These are phyloP conservation scores for Ophion ellenae DNA, from an alignment of 2,888 invertebrate species.

Conservation along the genomic window DNA sequence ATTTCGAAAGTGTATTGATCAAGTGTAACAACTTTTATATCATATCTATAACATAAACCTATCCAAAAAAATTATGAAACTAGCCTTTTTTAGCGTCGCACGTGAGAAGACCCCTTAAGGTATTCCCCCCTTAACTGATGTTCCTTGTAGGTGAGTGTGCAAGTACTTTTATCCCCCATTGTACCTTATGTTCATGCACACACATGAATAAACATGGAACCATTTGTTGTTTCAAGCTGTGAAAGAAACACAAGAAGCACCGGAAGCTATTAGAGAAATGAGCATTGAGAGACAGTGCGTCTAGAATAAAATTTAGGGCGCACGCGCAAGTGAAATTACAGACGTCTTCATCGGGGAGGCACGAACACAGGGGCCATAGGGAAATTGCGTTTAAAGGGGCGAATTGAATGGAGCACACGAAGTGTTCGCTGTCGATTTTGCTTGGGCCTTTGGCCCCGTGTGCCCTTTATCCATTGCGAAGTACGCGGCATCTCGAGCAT, in stretches of 20 bases:
- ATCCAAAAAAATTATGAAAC: no score
- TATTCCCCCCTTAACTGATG: no score
- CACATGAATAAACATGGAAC: neutral
- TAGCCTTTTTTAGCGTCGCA: no score
- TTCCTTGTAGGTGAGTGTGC: no score
- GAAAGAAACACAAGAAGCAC: neutral
- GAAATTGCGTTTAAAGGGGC: conserved; percentile 21
- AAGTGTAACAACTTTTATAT: no score
- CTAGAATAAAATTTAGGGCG: neutral
- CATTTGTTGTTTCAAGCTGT: neutral
- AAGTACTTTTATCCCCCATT: no score
- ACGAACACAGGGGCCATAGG: neutral
- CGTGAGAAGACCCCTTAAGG: no score
- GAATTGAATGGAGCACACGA: conserved; percentile 20
- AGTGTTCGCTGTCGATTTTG: conserved; percentile 37
- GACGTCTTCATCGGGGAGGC: conserved; percentile 40
- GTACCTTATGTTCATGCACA: no score
- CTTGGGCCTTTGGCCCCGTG: neutral
- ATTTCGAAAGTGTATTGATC: no score
- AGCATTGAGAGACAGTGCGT: neutral
- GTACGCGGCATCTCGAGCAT: conserved; percentile 38
- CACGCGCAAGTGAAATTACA: conserved; percentile 47
- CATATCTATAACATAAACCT: no score
- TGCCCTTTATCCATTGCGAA: conserved; percentile 1
- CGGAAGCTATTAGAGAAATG: neutral